Evolutionary conservation across 2,888 invertebrate genomes (phyloP).

Genomic region (Dromius quadrimaculatus): DNA sequence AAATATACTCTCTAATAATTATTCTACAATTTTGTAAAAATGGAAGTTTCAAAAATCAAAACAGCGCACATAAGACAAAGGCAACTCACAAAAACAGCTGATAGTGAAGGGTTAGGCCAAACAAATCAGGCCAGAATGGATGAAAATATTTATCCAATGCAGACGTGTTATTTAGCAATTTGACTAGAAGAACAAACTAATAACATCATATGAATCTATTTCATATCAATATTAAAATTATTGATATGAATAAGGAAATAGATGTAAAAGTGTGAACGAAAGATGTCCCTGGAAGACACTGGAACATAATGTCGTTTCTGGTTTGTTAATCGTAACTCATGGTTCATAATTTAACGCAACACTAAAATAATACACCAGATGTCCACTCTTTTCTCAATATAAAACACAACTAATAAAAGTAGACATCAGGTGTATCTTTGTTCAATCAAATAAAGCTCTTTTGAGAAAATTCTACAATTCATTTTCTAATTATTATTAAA

Average conservation of each 20-base stretch:
- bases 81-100: conserved; percentile 23
- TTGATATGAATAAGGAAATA: conserved; percentile 32
- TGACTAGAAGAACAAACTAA: conserved; percentile 51
- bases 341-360: conserved; percentile 33
- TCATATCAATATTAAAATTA: conserved; percentile 19
- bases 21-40: conserved; percentile 46
- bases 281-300: conserved; percentile 39
- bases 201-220: conserved; percentile 20
- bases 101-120: conserved; percentile 16
- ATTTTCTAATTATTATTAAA: not conserved
- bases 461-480: conserved; percentile 12
- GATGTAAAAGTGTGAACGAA: conserved; percentile 28
- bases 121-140: conserved; percentile 34
- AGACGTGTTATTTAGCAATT: conserved; percentile 47
- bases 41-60: conserved; percentile 28
- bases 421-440: conserved; percentile 22
- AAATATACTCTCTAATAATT: conserved; percentile 44
- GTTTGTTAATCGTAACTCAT: conserved; percentile 38
- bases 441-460: conserved; percentile 10
- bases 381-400: too few relatives aligned
- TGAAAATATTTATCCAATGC: conserved; percentile 20
- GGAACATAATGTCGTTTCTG: conserved; percentile 36
- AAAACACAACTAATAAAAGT: too few relatives aligned
- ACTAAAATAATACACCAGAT: too few relatives aligned
- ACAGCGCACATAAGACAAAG: conserved; percentile 1